These are phyloP conservation scores for Amblyjoppa proteus DNA, from an alignment of 2,888 invertebrate species.

Conservation along the genomic window DNA sequence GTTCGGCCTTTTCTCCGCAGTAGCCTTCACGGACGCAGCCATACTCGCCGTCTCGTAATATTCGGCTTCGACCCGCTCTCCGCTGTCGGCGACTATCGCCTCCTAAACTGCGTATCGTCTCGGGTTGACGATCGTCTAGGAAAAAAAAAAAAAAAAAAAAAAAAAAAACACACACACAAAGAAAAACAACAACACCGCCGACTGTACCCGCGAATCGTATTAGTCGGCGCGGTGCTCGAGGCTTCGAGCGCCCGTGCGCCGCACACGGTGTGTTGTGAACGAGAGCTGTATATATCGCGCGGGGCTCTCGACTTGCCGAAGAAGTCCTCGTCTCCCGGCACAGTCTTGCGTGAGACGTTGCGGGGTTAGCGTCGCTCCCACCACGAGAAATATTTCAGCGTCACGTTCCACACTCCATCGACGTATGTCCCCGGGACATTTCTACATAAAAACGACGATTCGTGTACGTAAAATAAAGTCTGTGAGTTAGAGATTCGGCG, in stretches of 20 bases:
- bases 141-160: neutral
- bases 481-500: neutral
- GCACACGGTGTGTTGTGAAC: neutral
- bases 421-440: neutral
- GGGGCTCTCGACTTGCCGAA: conserved; percentile 55
- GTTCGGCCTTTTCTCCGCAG: neutral
- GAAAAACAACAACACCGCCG: no score
- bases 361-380: conserved; percentile 48
- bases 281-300: conserved; percentile 19
- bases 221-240: neutral
- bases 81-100: neutral
- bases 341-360: conserved; percentile 67
- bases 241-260: neutral
- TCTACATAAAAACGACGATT: neutral
- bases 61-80: neutral
- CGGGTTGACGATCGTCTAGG: neutral
- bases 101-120: neutral
- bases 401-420: neutral
- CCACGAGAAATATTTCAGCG: neutral
- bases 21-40: neutral
- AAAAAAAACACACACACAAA: no score
- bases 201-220: neutral
- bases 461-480: neutral
- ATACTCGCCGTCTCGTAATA: neutral
- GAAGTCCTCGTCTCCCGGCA: conserved; percentile 63